Base-by-base conservation (phyloP, 1,140 invertebrate species). In the Elymnias hypermnestra region DNA sequence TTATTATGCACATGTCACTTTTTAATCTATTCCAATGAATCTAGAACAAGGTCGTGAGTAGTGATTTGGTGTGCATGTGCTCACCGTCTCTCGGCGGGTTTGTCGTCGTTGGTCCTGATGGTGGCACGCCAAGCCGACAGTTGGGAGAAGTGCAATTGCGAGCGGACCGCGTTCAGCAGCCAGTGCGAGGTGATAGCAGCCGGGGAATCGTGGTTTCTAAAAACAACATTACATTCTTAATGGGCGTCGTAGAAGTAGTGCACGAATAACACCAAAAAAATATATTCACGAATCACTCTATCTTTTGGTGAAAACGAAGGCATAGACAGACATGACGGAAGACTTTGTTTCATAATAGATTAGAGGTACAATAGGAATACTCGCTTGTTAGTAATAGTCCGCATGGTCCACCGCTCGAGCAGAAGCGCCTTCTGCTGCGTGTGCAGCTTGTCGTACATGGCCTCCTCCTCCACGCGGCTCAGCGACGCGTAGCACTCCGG, bases 71-170 rank as follows among this genome's bases (percentile, higher is more conserved):
- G n/a, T n/a, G n/a, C n/a, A n/a, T n/a, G n/a, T n/a, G n/a, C n/a
- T n/a, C 58, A 83, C 78, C 78, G 70, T 22, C 76, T 63, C 57
- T 75, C 72, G 12, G 53, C 66, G 40, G 87, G 72, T 38, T 84
- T 42, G 89, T 91, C 51, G 74, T 87, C 40, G 89, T 88, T 38
- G 84, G 87, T 60, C 37, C 74, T 81, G n/a, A 78, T 57, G 29
- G 63, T 57, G 45, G 85, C 79, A 50, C 83, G 71, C 96, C 96
- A 98, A 15, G 96, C 95, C 12, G 95, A 94, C 29, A 98, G 90
- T 87, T 98, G 96, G 0, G 96, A 98, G 87, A 98, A 98, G 87
- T 97, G 95, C n/a, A 98, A 89, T 73, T 97, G 95, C 3, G 96
- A 98, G 38, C 96, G 90, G 6, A 98, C 92, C n/a, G 96, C 97